These are phyloP conservation scores for Lamellibrachia luymesi DNA, from an alignment of 1,140 invertebrate species.

Conservation along the genomic window DNA sequence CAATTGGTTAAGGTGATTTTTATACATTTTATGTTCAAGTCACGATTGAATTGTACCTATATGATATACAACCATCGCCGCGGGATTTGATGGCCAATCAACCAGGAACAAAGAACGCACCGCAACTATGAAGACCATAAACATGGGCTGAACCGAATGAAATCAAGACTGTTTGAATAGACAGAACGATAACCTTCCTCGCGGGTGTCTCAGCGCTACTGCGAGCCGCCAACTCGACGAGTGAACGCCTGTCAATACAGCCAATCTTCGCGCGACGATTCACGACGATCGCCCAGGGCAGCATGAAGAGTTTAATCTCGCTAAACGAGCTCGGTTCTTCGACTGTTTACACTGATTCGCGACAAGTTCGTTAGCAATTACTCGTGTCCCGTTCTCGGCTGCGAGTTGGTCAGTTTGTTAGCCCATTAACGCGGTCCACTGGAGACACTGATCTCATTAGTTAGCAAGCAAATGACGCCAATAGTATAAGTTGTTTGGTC, in stretches of 20 bases:
- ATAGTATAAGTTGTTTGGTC: background rate
- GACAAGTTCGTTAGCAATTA: background rate
- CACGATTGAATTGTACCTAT: background rate
- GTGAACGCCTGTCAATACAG: background rate
- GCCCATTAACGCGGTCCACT: background rate
- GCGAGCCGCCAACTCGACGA: background rate
- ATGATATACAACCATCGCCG: background rate
- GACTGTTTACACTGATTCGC: background rate
- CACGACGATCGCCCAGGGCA: background rate
- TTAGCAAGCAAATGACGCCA: background rate
- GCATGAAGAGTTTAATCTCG: background rate
- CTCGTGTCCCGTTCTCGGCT: background rate
- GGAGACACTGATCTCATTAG: background rate
- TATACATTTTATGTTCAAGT: background rate
- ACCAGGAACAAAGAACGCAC: background rate
- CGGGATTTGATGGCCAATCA: background rate
- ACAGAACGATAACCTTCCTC: background rate
- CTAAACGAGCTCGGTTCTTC: background rate
- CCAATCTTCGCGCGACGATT: background rate
- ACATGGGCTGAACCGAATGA: background rate
- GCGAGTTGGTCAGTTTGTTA: background rate
- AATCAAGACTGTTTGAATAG: background rate
- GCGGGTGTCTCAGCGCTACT: background rate
- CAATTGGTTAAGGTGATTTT: background rate
- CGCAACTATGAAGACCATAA: background rate